A percentile compares a stretch with the other conserved stretches of the same genome.
Evolutionary conservation across 2,888 invertebrate species (phyloP).

Genomic region (Scaptomyza polygonia): DNA sequence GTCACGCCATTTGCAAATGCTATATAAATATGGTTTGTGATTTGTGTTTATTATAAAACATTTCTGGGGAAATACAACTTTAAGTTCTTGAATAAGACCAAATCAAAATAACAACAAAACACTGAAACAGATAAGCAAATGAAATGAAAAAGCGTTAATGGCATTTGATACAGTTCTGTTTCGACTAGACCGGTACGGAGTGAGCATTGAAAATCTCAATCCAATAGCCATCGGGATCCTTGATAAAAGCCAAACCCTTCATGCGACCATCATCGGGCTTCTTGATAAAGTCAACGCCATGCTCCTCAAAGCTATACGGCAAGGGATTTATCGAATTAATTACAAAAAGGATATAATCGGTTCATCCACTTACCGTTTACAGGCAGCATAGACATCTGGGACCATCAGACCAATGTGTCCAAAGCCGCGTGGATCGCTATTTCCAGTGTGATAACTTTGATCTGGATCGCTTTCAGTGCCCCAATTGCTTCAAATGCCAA

Average conservation of each 20-base stretch:
- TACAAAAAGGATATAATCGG: not conserved
- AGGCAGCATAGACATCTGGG: conserved; percentile 94
- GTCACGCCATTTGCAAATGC: conserved; percentile 39
- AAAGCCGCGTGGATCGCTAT: conserved; percentile 94
- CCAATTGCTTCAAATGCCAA: conserved; percentile 90
- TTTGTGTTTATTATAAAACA: conserved; percentile 21
- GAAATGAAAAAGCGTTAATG: conserved; percentile 17
- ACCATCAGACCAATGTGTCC: conserved; percentile 97
- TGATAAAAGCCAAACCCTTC: conserved; percentile 97
- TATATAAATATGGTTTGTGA: conserved; percentile 25
- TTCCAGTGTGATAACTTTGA: conserved; percentile 94
- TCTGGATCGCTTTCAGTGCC: conserved; percentile 94
- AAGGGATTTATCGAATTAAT: not conserved
- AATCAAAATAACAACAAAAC: not conserved
- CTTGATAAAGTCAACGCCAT: conserved; percentile 95
- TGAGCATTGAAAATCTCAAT: conserved; percentile 92
- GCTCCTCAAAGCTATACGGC: conserved; percentile 88
- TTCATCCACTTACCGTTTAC: conserved; percentile 85
- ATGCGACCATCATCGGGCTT: conserved; percentile 95
- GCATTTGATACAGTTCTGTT: not conserved
- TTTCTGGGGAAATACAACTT: conserved; percentile 22
- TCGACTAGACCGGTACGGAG: conserved; percentile 62
- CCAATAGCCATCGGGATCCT: conserved; percentile 98
- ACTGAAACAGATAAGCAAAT: not conserved
- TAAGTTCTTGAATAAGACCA: conserved; percentile 17